Evolutionary conservation across 2,797 vertebrate genomes (phyloP).

Genomic region (Anabacerthia variegaticeps): DNA sequence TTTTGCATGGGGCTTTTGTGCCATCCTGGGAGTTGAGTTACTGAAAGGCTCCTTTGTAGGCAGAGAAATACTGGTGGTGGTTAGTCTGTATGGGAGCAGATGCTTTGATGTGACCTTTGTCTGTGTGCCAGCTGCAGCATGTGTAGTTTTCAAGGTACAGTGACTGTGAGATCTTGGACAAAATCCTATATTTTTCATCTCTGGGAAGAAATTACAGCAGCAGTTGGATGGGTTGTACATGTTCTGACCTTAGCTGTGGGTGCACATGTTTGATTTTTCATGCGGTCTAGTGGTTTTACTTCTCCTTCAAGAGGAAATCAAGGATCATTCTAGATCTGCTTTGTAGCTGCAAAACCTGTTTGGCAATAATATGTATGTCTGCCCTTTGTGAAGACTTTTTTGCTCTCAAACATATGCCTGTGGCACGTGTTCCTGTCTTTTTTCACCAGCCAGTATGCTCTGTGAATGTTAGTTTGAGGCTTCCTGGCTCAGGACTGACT

Average conservation of each 20-base stretch:
- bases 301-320: neutral
- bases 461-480: neutral
- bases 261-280: neutral
- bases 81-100: neutral
- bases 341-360: neutral
- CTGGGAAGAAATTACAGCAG: neutral
- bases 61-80: neutral
- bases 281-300: neutral
- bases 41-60: constrained; percentile 10
- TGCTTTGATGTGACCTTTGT: neutral
- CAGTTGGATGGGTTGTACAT: neutral
- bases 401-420: neutral
- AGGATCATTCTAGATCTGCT: neutral
- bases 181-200: neutral
- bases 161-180: neutral
- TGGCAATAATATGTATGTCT: neutral
- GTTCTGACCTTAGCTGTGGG: neutral
- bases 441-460: neutral
- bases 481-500: neutral
- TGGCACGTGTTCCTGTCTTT: neutral
- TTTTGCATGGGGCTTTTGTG: neutral
- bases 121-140: neutral
- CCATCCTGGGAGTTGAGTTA: neutral
- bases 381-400: neutral
- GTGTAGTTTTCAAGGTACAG: neutral